These are phyloP conservation scores for Craniophora ligustri DNA, from an alignment of 2,888 invertebrate genomes.

Conservation along the genomic window DNA sequence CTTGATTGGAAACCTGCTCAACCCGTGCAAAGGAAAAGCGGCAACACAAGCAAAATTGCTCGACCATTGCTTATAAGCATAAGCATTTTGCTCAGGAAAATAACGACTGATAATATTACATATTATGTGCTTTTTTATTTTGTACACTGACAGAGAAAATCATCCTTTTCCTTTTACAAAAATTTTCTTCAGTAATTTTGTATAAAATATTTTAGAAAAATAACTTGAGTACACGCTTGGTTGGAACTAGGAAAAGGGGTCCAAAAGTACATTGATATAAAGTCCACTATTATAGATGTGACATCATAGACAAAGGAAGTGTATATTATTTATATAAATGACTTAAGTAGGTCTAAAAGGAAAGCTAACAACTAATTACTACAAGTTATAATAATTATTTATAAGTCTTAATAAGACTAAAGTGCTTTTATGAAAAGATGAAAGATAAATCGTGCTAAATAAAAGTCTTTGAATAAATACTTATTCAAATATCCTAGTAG, in stretches of 20 bases:
- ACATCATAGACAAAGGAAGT: background rate
- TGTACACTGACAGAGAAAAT: conserved; percentile 3
- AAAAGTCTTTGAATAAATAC: background rate
- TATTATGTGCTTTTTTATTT: conserved; percentile 20
- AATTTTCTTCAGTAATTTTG: conserved; percentile 21
- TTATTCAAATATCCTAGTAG: too few relatives aligned
- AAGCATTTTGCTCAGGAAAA: conserved; percentile 9
- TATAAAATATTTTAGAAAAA: conserved; percentile 17
- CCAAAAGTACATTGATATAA: conserved; percentile 3
- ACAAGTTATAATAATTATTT: background rate
- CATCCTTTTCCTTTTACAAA: conserved; percentile 1
- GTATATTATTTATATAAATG: too few relatives aligned
- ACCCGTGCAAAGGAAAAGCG: conserved; percentile 38
- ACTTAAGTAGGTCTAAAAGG: too few relatives aligned
- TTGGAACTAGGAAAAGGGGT: conserved; percentile 22
- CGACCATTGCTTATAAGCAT: conserved; percentile 42
- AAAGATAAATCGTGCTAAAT: background rate
- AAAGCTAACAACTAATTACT: too few relatives aligned
- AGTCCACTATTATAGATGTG: conserved; percentile 4
- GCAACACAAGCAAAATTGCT: conserved; percentile 44
- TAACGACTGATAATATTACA: conserved; percentile 11
- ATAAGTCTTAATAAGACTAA: background rate
- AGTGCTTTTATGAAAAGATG: background rate
- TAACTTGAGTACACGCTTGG: conserved; percentile 13
- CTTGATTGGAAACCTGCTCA: conserved; percentile 50